phyloP scores from a whole-genome alignment of 1,140 invertebrate species.

The Ceratosolen fusciceps region DNA sequence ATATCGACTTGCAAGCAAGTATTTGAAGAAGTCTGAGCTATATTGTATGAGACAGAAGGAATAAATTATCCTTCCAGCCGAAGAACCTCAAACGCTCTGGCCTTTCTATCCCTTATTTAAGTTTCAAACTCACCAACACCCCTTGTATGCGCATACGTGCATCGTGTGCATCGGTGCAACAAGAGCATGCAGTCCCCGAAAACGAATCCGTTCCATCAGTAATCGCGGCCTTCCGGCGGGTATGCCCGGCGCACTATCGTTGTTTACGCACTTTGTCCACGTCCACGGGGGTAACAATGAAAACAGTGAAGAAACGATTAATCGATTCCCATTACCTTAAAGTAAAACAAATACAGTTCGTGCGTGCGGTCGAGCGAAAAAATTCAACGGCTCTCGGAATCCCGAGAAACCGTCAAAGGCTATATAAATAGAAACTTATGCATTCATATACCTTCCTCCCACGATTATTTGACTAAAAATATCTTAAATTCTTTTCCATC shows the following conservation, averaged over 20 bases:
- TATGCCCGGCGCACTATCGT: neutral
- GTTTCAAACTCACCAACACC: slow-evolving; percentile 17
- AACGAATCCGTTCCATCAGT: slow-evolving; percentile 29
- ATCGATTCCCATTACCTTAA: slow-evolving; percentile 3
- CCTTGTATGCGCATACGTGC: neutral
- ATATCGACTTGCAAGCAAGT: neutral
- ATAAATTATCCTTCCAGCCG: slow-evolving; percentile 25
- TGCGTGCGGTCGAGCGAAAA: neutral
- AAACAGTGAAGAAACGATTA: neutral
- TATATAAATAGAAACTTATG: too few relatives aligned
- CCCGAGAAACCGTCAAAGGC: too few relatives aligned
- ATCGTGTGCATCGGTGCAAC: neutral
- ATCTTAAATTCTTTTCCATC: too few relatives aligned
- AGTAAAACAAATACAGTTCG: slow-evolving; percentile 10
- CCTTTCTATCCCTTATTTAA: slow-evolving; percentile 20
- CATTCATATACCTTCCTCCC: too few relatives aligned
- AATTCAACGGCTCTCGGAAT: too few relatives aligned
- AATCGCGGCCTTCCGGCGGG: slow-evolving; percentile 3
- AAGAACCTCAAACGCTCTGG: neutral
- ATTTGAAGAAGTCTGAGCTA: neutral
- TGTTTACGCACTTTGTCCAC: slow-evolving; percentile 4
- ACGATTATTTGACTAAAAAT: too few relatives aligned
- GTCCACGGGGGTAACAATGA: neutral
- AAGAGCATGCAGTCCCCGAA: neutral
- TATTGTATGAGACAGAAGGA: slow-evolving; percentile 6